Percentiles rank a stretch among this genome's conserved stretches.
These are phyloP conservation scores for Piprites chloris DNA, from an alignment of 2,113 vertebrate genomes.

Conservation along the genomic window DNA sequence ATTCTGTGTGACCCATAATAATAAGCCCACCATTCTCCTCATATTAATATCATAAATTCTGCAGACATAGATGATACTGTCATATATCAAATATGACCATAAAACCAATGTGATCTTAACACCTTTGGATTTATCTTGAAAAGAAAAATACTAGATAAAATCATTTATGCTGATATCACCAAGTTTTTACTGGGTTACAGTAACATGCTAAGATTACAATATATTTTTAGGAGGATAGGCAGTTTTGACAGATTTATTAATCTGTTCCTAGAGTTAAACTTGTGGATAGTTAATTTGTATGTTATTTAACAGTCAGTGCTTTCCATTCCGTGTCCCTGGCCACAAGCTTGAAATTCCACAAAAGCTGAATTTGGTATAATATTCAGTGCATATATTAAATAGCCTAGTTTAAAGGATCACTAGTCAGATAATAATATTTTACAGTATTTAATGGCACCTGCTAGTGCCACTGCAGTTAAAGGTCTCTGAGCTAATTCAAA, in stretches of 20 bases:
- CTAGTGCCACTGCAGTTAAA: background rate
- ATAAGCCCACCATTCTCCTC: constrained; percentile 52
- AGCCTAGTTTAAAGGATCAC: background rate
- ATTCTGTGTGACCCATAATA: constrained; percentile 43
- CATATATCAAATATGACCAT: constrained; percentile 61
- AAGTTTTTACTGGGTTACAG: constrained; percentile 5
- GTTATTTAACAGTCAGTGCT: constrained; percentile 13
- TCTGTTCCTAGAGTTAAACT: constrained; percentile 1
- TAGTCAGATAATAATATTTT: background rate
- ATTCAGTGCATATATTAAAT: background rate
- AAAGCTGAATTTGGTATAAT: background rate
- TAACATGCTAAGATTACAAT: constrained; percentile 3
- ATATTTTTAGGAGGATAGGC: background rate
- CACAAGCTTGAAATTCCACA: background rate
- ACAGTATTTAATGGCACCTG: background rate
- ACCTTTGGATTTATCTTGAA: constrained; percentile 59
- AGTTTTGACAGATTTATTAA: constrained; percentile 42
- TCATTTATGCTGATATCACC: constrained; percentile 23
- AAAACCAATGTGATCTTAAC: constrained; percentile 60
- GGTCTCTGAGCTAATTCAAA: background rate
- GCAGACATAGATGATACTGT: constrained; percentile 59
- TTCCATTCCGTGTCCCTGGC: background rate
- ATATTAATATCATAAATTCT: constrained; percentile 62
- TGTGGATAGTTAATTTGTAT: constrained; percentile 9
- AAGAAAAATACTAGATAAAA: constrained; percentile 60